Base-by-base conservation (phyloP, 2,888 invertebrate genomes). In the Cyaniris semiargus region DNA sequence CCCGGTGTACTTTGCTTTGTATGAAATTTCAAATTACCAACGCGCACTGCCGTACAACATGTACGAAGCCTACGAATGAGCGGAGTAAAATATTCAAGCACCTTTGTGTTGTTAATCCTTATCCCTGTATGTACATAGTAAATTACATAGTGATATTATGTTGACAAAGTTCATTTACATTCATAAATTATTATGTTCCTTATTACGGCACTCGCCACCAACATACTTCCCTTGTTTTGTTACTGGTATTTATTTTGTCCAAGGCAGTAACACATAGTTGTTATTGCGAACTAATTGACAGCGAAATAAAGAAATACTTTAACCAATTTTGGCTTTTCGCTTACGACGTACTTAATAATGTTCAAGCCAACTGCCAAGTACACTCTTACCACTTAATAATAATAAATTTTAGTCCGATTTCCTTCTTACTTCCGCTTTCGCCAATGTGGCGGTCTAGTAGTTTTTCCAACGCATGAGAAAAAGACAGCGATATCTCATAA, bases 161-260 rank as follows among this genome's bases (percentile, higher is more conserved):
- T 72, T 72, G 48, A 72, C 72, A 18, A 72, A 72, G 72, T 72
- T 44, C 72, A 72, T 72, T 72, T 72, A 48, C 72, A 72, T 72
- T 72, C 15, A 10, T 48, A 44, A 44, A 48, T 72, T 72, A 71
- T 71, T 2, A 70, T 27, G 18, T 27, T 27, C 27, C 27, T 13
- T 27, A 27, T 27, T 66, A 66, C n/a, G 66, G 31, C 10, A 70
- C 18, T 27, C 70, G 27, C 70, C 27, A 15, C 23, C 1, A 13
- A 27, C 15, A 70, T 34, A 70, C 38, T 4, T 38, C 10, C 27
- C 31, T 70, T 31, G 34, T 70, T 34, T 27, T 70, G 15, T 70
- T 70, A 15, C 21, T 31, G 23, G 6, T 27, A 15, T 70, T 27
- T 70, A 70, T 70, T 70, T 70, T 27, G 31, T 13, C 6, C 1